Conservation (phyloP, 2,113 vertebrate genomes). For the Ciconia boyciana region DNA sequence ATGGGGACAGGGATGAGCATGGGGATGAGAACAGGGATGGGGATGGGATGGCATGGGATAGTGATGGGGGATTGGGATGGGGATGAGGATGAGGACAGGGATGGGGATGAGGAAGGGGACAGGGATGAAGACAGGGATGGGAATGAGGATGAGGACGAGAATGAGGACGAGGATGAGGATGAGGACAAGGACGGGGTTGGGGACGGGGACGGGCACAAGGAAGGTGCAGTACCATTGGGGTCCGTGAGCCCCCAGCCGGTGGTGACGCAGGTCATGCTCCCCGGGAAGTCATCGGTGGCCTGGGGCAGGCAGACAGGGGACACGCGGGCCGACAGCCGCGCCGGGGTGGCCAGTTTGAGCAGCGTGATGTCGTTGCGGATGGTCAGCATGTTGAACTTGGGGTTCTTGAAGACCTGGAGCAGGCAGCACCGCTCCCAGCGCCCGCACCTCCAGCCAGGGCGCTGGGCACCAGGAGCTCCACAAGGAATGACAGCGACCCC, state of each 20-base stretch:
- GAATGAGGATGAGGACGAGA: neutral
- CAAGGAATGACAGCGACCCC: no score
- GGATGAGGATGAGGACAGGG: no score
- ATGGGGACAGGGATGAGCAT: no score
- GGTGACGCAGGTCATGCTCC: conserved; percentile 56
- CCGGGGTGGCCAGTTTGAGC: conserved; percentile 56
- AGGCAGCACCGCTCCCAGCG: neutral
- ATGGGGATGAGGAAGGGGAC: neutral
- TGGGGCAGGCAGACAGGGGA: conserved; percentile 60
- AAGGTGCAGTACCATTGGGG: neutral
- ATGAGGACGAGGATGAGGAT: no score
- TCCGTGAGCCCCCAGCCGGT: conserved; percentile 67
- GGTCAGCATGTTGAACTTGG: conserved; percentile 40
- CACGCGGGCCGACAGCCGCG: neutral
- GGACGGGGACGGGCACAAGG: neutral
- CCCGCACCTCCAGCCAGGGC: neutral
- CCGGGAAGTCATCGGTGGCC: neutral
- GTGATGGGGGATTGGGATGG: no score
- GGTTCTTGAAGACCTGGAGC: conserved; percentile 65
- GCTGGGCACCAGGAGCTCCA: accelerated
- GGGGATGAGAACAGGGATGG: neutral
- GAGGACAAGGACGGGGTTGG: no score
- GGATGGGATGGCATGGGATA: no score
- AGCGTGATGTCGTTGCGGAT: conserved; percentile 61
- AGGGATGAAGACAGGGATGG: no score